A percentile compares a stretch with the other conserved stretches of the same genome.
These are phyloP conservation scores for Orgyia antiqua DNA, from an alignment of 2,888 invertebrate species.

Conservation along the genomic window DNA sequence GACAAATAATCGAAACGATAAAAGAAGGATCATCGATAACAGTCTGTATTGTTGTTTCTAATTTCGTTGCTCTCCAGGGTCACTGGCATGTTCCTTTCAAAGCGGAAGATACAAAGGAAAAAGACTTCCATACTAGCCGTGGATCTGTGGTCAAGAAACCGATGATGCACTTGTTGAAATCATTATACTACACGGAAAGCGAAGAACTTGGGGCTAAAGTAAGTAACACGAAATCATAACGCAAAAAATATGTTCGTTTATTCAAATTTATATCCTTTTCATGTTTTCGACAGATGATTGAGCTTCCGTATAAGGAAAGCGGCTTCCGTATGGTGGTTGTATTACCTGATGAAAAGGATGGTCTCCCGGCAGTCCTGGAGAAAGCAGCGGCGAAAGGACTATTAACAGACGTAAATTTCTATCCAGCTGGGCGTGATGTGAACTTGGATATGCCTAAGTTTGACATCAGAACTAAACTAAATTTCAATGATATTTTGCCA, in stretches of 20 bases:
- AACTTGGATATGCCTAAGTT: slow-evolving; percentile 46
- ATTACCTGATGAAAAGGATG: slow-evolving; percentile 42
- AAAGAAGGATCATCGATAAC: no score
- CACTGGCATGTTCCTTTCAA: slow-evolving; percentile 7
- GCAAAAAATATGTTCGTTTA: no score
- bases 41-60: no score
- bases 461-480: slow-evolving; percentile 35
- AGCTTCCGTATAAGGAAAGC: slow-evolving; percentile 45
- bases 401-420: slow-evolving; percentile 33
- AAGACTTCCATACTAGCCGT: slow-evolving; percentile 35
- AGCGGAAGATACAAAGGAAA: slow-evolving; percentile 28
- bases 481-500: slow-evolving; percentile 38
- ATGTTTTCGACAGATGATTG: slow-evolving; percentile 36
- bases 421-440: slow-evolving; percentile 26
- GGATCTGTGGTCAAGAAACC: slow-evolving; percentile 33
- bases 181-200: slow-evolving; percentile 33
- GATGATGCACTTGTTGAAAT: slow-evolving; percentile 33
- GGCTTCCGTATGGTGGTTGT: slow-evolving; percentile 50
- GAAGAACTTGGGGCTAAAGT: slow-evolving; percentile 36
- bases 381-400: slow-evolving; percentile 38
- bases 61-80: no score
- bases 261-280: no score
- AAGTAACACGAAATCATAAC: not conserved
- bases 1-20: no score
- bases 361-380: slow-evolving; percentile 35